phyloP scores from a whole-genome alignment of 2,113 vertebrate genomes.

The Osmerus mordax region DNA sequence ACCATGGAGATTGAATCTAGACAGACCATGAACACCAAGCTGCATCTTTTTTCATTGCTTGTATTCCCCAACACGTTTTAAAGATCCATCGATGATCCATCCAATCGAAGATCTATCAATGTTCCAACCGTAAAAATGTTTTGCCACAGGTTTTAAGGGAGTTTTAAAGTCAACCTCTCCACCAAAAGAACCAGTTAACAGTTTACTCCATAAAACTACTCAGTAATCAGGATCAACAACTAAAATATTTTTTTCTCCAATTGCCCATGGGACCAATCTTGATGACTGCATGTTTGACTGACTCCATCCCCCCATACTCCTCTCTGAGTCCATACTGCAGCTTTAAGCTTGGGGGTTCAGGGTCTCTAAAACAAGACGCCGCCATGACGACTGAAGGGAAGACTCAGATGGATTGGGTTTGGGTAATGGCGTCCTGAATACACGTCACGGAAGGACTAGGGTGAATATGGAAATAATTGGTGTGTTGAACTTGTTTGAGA shows the following conservation, averaged over 20 bases:
- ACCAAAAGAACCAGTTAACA: too few species aligned
- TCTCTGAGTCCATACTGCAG: conserved; percentile 34
- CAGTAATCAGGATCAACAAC: too few species aligned
- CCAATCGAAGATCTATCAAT: too few species aligned
- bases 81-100: too few species aligned
- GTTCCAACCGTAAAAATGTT: too few species aligned
- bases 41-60: too few species aligned
- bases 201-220: too few species aligned
- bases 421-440: conserved; percentile 25
- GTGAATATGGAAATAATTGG: conserved; percentile 44
- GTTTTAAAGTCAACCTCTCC: too few species aligned
- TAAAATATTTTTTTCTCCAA: conserved; percentile 5
- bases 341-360: conserved; percentile 52
- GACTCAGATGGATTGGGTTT: conserved; percentile 32
- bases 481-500: conserved; percentile 58
- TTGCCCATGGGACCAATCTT: conserved; percentile 60
- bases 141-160: too few species aligned
- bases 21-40: too few species aligned
- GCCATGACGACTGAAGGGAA: conserved; percentile 2
- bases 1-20: too few species aligned
- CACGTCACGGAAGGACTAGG: conserved; percentile 39
- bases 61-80: too few species aligned
- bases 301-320: conserved; percentile 25
- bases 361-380: conserved; percentile 27
- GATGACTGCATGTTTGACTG: conserved; percentile 45